Evolutionary conservation across 1,140 invertebrate genomes (phyloP).

Genomic region (Caerostris extrusa): DNA sequence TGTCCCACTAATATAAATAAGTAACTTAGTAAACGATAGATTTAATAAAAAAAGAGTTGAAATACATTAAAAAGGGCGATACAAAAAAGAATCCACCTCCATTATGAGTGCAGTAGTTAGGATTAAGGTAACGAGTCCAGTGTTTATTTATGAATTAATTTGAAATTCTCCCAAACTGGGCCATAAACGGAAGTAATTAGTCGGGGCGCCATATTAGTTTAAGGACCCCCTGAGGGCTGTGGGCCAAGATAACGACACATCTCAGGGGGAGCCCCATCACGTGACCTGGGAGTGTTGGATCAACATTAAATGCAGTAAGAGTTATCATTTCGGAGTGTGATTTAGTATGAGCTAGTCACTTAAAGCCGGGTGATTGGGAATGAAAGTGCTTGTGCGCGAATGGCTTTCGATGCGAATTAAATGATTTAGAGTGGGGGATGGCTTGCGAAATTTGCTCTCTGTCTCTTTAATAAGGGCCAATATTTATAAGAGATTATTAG

Average conservation of each 20-base stretch:
- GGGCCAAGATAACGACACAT: constrained; percentile 35
- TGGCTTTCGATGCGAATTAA: constrained; percentile 7
- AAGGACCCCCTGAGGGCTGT: constrained; percentile 26
- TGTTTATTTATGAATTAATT: constrained; percentile 42
- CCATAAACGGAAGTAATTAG: constrained; percentile 37
- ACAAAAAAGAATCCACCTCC: too few species aligned
- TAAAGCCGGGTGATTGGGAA: constrained; percentile 7
- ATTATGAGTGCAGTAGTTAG: background rate
- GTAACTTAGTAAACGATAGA: too few species aligned
- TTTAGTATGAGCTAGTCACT: constrained; percentile 17
- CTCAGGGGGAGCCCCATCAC: background rate
- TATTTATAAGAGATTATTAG: constrained; percentile 17
- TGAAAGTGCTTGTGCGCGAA: background rate
- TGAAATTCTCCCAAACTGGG: background rate
- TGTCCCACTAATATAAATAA: too few species aligned
- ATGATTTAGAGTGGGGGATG: constrained; percentile 7
- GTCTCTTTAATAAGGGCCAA: background rate
- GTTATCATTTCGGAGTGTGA: constrained; percentile 6
- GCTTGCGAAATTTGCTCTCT: background rate
- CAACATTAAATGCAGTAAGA: constrained; percentile 24
- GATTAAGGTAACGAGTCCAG: background rate
- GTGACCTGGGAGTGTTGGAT: constrained; percentile 22
- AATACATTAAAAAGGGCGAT: too few species aligned
- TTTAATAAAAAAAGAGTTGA: too few species aligned
- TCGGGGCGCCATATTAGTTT: constrained; percentile 25